Conservation (phyloP, 2,888 invertebrate species). For the Thysanoteuthis rhombus region DNA sequence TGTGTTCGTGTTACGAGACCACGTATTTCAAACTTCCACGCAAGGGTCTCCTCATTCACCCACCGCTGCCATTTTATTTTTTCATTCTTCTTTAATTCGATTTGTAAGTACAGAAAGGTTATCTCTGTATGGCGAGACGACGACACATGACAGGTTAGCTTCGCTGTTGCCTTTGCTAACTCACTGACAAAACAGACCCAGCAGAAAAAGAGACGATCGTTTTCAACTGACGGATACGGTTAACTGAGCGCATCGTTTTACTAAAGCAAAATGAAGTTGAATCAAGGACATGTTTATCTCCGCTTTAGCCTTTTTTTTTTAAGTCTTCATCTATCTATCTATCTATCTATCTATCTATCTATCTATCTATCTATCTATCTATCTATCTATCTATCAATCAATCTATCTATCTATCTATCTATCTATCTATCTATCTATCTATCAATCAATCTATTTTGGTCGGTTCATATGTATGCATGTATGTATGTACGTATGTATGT, state of each 20-base stretch:
- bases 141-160: constrained; percentile 12
- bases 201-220: not conserved
- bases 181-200: not conserved
- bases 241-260: not conserved
- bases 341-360: not conserved
- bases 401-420: not conserved
- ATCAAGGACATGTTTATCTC: not conserved
- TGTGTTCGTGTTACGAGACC: not conserved
- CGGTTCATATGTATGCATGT: too few species aligned
- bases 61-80: not conserved
- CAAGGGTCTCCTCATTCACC: not conserved
- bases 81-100: not conserved
- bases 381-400: not conserved
- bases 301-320: not conserved
- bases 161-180: too few species aligned
- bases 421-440: not conserved
- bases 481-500: too few species aligned
- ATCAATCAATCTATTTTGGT: not conserved
- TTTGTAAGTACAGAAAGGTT: not conserved
- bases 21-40: not conserved
- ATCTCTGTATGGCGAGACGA: not conserved
- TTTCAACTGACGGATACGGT: not conserved
- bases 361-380: not conserved
- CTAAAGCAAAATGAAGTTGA: not conserved
- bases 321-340: not conserved